Evolutionary conservation across 2,797 vertebrate species (phyloP).

Genomic region (Crenuchus spilurus): DNA sequence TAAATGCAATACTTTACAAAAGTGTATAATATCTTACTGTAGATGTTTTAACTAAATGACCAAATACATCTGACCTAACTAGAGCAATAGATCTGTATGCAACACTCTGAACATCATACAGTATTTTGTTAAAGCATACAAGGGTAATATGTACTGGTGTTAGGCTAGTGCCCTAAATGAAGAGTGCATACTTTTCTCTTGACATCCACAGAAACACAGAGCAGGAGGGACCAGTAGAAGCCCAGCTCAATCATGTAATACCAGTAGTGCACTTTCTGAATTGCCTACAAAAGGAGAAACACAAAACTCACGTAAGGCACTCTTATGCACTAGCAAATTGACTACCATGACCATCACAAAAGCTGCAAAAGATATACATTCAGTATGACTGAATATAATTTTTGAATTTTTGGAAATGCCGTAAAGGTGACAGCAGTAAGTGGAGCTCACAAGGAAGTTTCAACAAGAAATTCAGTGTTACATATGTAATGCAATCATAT

Average conservation of each 20-base stretch:
- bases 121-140: neutral
- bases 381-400: neutral
- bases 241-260: slow-evolving; percentile 92
- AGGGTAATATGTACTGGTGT: neutral
- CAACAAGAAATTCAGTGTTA: no score
- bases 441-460: no score
- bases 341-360: neutral
- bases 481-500: no score
- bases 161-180: neutral
- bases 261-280: slow-evolving; percentile 83
- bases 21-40: no score
- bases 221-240: slow-evolving; percentile 89
- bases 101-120: neutral
- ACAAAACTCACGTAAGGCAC: neutral
- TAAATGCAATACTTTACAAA: no score
- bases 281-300: slow-evolving; percentile 72
- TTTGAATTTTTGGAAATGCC: no score
- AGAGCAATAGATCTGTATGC: neutral
- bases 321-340: no score
- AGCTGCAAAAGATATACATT: neutral
- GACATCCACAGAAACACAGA: slow-evolving; percentile 88
- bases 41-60: neutral
- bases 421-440: no score
- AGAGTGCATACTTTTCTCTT: slow-evolving; percentile 85
- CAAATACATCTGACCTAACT: neutral